phyloP scores from a whole-genome alignment of 2,797 vertebrate genomes.

The Lateolabrax maculatus region DNA sequence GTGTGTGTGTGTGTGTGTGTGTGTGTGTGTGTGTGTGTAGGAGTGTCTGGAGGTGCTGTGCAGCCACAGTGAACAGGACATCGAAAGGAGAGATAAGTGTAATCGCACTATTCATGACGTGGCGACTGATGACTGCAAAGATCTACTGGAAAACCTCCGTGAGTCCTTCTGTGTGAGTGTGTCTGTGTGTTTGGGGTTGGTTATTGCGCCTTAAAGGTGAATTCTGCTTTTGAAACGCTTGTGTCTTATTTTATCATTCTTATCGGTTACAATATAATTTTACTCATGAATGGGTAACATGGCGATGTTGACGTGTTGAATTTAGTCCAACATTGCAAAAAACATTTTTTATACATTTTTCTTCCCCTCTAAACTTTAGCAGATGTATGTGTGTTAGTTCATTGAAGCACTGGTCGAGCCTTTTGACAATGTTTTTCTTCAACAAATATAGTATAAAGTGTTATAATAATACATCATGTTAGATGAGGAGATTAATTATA shows the following conservation, averaged over 20 bases:
- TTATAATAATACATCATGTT: no score
- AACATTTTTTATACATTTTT: no score
- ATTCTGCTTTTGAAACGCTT: not conserved
- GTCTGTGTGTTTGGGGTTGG: not conserved
- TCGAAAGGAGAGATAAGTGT: constrained; percentile 92
- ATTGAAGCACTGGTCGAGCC: not conserved
- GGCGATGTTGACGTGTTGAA: not conserved
- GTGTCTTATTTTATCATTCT: not conserved
- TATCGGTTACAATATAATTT: not conserved
- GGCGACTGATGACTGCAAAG: constrained; percentile 98
- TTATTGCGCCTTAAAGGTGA: not conserved
- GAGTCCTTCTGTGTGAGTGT: constrained; percentile 75
- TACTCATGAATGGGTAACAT: not conserved
- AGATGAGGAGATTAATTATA: no score
- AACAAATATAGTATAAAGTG: no score
- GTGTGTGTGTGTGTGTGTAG: constrained; percentile 76
- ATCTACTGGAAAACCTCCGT: constrained; percentile 96
- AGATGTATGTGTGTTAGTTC: not conserved
- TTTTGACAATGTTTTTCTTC: no score
- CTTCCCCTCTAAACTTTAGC: no score
- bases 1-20: no score
- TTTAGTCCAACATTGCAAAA: not conserved
- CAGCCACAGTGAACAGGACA: constrained; percentile 91
- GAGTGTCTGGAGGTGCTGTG: constrained; percentile 96
- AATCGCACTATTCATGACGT: constrained; percentile 94